Evolutionary conservation across 2,888 invertebrate genomes (phyloP).

Genomic region (Phanerotoma sp.): DNA sequence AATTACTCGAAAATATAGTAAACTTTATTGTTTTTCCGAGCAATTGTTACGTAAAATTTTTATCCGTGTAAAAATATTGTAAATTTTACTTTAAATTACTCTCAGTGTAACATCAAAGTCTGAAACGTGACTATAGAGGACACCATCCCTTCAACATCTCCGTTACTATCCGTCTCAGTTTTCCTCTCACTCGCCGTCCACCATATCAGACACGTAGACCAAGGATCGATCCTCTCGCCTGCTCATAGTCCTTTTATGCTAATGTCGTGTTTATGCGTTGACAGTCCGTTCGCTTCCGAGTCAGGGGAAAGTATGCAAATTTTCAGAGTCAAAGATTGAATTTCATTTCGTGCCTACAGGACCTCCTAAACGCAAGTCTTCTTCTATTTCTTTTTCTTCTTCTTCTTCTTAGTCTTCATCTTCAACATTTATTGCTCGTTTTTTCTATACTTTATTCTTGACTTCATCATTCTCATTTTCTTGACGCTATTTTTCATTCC

Average conservation of each 20-base stretch:
- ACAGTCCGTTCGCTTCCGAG: conserved; percentile 51
- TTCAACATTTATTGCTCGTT: too few relatives aligned
- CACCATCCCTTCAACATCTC: not conserved
- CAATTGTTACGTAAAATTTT: too few relatives aligned
- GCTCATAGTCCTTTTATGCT: conserved; percentile 48
- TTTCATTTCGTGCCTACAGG: conserved; percentile 45
- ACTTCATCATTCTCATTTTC: not conserved
- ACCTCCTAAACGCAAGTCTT: conserved; percentile 18
- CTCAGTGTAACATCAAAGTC: too few relatives aligned
- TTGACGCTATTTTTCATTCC: not conserved
- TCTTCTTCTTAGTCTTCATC: conserved; percentile 19
- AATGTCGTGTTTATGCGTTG: conserved; percentile 53
- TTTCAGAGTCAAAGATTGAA: conserved; percentile 49
- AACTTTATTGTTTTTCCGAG: too few relatives aligned
- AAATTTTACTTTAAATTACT: too few relatives aligned
- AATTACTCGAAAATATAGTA: too few relatives aligned
- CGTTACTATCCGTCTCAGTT: not conserved
- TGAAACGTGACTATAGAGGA: too few relatives aligned
- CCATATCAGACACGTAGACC: conserved; percentile 17
- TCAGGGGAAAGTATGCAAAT: conserved; percentile 50
- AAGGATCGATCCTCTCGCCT: conserved; percentile 23
- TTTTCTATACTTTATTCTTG: not conserved
- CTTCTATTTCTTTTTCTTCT: conserved; percentile 8
- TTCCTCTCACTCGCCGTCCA: conserved; percentile 12
- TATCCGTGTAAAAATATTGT: too few relatives aligned